These are phyloP conservation scores for Leucozona laternaria DNA, from an alignment of 2,888 invertebrate genomes.

Conservation along the genomic window DNA sequence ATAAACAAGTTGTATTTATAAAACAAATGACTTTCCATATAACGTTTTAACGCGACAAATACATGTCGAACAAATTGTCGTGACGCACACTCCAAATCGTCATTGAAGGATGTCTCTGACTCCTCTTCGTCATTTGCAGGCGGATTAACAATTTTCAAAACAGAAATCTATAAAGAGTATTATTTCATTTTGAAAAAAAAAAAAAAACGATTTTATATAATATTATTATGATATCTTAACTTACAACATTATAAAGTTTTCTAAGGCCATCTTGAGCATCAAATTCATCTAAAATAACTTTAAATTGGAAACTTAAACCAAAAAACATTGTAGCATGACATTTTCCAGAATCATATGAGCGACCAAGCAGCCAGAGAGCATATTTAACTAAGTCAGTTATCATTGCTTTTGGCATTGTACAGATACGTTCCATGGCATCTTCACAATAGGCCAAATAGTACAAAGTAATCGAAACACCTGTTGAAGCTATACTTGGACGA, in stretches of 20 bases:
- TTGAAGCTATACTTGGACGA: conserved; percentile 96
- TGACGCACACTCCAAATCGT: conserved; percentile 95
- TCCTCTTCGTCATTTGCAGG: conserved; percentile 86
- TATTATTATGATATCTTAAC: conserved; percentile 55
- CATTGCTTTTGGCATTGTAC: conserved; percentile 91
- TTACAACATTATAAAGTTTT: conserved; percentile 94
- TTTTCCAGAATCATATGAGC: conserved; percentile 98
- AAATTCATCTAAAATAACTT: conserved; percentile 96
- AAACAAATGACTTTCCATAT: conserved; percentile 95
- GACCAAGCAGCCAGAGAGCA: conserved; percentile 97
- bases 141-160: conserved; percentile 92
- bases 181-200: neutral
- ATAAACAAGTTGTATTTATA: conserved; percentile 90
- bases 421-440: conserved; percentile 98
- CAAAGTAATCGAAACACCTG: conserved; percentile 96
- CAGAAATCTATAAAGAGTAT: conserved; percentile 87
- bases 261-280: conserved; percentile 96
- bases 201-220: neutral
- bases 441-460: conserved; percentile 99
- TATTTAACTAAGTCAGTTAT: conserved; percentile 93
- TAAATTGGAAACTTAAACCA: conserved; percentile 96
- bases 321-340: conserved; percentile 99
- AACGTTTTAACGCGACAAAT: conserved; percentile 94
- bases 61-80: conserved; percentile 96
- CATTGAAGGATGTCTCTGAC: conserved; percentile 86